Evolutionary conservation across 1,140 invertebrate genomes (phyloP), one percentile per base, ranked within the genome.

Genomic region (Drosophila pruinosa): DNA sequence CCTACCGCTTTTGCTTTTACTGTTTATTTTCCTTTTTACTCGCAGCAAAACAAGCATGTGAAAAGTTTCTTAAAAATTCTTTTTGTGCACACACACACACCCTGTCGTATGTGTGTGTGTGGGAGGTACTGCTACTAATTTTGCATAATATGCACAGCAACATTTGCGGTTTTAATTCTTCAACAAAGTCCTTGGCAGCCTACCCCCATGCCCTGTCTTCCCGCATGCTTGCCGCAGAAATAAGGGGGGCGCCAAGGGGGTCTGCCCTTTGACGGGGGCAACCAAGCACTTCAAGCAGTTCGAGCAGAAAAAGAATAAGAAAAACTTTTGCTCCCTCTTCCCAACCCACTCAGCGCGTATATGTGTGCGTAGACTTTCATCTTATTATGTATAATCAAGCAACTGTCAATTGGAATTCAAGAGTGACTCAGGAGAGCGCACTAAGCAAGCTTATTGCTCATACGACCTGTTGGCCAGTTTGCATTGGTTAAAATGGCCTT

Each of bases 151-250:
- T 78, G 72, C 80, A 72, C 56, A 88, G 81, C 74, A 86, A 86
- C 78, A 86, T 86, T 86, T 86, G 81, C 74, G 81, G 81, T 86
- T 88, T 86, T 86, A 86, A 86, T 86, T 86, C 67, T 78, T 75
- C 63, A 50, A 53, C 61, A 72, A 38, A 53, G 59, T 72, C 58
- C 62, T 73, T 68, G 63, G 57, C 47, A 22, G 12, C 22, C 2
- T 17, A 10, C 14, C 50, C 19, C 26, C 12, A 17, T 3, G 15
- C 2, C 14, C 2, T 31, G 10, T 1, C 10, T 8, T 7, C 3
- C 6, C 5, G 19, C 39, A 7, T 21, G 28, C 43, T 22, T 5
- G 4, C 24, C 6, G n/a, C n/a, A 34, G 8, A 0, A 34, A 10
- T 15, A 3, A 22, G 38, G 22, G 19, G 6, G 15, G 8, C 2